These are phyloP conservation scores for Vollenhovia emeryi DNA, from an alignment of 1,140 invertebrate species.

Conservation along the genomic window DNA sequence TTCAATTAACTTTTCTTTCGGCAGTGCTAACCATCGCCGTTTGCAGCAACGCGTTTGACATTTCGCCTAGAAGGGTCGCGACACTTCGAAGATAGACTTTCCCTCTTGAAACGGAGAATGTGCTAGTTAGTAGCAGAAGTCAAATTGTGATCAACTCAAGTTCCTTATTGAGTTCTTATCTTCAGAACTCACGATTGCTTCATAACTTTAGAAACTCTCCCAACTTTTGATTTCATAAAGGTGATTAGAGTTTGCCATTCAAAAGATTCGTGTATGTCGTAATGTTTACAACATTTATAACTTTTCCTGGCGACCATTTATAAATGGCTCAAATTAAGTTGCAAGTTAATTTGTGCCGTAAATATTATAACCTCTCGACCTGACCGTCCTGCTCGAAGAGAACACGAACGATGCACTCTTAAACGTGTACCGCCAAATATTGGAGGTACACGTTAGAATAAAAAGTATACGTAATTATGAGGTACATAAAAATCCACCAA, in stretches of 20 bases:
- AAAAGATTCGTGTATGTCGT: not conserved
- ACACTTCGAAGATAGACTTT: not conserved
- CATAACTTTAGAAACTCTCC: not conserved
- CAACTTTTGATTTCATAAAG: not conserved
- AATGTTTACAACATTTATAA: no score
- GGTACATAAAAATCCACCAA: no score
- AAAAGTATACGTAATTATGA: no score
- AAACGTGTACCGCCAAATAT: no score
- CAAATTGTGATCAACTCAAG: not conserved
- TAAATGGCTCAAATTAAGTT: not conserved
- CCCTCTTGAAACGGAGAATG: not conserved
- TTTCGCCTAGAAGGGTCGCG: conserved; percentile 5
- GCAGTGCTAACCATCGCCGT: not conserved
- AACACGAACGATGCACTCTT: not conserved
- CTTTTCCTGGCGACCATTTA: not conserved
- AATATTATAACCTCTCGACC: not conserved
- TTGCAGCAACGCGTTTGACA: not conserved
- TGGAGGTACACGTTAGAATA: no score
- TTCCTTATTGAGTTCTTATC: not conserved
- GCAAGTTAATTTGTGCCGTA: not conserved
- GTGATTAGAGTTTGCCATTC: no score
- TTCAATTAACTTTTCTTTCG: conserved; percentile 25
- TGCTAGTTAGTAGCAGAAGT: not conserved
- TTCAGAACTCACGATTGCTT: not conserved
- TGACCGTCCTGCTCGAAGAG: not conserved